phyloP scores from a whole-genome alignment of 1,140 invertebrate genomes.

The Heterodera schachtii region DNA sequence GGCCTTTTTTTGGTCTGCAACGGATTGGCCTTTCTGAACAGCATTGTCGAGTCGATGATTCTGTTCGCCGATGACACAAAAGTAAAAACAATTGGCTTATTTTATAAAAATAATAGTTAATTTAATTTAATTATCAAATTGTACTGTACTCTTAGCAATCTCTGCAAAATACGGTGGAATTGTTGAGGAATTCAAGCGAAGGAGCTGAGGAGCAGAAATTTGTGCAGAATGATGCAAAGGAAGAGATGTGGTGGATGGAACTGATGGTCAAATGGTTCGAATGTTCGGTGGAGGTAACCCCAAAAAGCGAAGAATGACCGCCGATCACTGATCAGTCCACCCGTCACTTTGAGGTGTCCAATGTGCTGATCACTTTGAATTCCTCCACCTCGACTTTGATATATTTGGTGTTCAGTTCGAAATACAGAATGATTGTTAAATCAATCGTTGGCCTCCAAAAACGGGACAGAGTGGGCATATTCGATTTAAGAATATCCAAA shows the following conservation, averaged over 20 bases:
- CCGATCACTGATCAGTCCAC: no score
- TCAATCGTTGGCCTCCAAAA: conserved; percentile 57
- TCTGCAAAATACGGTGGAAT: neutral
- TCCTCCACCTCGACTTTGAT: conserved; percentile 62
- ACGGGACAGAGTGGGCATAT: conserved; percentile 41
- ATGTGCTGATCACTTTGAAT: conserved; percentile 62
- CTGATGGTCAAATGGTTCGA: conserved; percentile 38
- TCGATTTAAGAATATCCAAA: neutral
- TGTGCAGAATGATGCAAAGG: neutral
- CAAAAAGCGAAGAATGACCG: neutral
- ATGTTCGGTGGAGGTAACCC: conserved; percentile 31
- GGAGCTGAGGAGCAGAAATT: conserved; percentile 16
- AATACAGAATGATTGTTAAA: conserved; percentile 60
- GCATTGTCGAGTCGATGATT: conserved; percentile 58
- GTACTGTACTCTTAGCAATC: neutral
- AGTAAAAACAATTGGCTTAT: neutral
- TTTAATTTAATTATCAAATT: no score
- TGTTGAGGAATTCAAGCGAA: neutral
- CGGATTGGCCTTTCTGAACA: conserved; percentile 63
- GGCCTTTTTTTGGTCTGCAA: conserved; percentile 63
- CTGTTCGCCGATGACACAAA: conserved; percentile 31
- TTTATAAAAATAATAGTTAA: no score
- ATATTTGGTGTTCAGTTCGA: conserved; percentile 58
- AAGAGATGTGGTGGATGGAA: conserved; percentile 13
- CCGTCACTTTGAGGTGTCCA: conserved; percentile 42